phyloP scores from a whole-genome alignment of 2,113 vertebrate species.

The Dicrurus megarhynchus region DNA sequence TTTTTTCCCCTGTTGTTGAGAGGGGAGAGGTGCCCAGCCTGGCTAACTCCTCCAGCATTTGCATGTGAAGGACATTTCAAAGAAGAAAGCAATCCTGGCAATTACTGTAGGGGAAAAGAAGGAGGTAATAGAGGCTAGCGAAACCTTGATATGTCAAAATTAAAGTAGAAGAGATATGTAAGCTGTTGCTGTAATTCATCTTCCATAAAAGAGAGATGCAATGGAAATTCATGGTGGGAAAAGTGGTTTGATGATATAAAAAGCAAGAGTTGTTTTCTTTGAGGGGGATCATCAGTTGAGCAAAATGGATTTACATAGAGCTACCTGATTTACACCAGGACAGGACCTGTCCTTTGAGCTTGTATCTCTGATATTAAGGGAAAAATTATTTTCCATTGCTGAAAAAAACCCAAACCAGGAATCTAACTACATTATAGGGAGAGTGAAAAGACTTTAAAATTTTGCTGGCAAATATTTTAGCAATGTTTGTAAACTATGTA shows the following conservation, averaged over 20 bases:
- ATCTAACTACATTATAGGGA: background rate
- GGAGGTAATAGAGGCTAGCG: background rate
- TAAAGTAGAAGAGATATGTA: background rate
- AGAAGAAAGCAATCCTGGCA: background rate
- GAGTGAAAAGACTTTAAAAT: background rate
- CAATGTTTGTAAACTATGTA: slow-evolving; percentile 23
- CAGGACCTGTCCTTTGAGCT: background rate
- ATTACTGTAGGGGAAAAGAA: background rate
- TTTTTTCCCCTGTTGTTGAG: background rate
- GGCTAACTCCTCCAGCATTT: background rate
- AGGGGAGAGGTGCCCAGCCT: background rate
- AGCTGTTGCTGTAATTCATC: background rate
- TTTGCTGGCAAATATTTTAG: background rate
- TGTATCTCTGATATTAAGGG: background rate
- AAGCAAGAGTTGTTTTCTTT: background rate
- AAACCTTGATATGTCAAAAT: background rate
- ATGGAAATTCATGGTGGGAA: background rate
- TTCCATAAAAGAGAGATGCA: background rate
- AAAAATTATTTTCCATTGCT: background rate
- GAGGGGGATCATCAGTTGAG: background rate
- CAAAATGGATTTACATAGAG: background rate
- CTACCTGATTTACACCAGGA: background rate
- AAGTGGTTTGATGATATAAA: background rate
- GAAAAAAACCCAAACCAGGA: background rate
- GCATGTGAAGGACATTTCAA: background rate